Conservation (phyloP, 2,888 invertebrate species). For the Apeira syringaria region DNA sequence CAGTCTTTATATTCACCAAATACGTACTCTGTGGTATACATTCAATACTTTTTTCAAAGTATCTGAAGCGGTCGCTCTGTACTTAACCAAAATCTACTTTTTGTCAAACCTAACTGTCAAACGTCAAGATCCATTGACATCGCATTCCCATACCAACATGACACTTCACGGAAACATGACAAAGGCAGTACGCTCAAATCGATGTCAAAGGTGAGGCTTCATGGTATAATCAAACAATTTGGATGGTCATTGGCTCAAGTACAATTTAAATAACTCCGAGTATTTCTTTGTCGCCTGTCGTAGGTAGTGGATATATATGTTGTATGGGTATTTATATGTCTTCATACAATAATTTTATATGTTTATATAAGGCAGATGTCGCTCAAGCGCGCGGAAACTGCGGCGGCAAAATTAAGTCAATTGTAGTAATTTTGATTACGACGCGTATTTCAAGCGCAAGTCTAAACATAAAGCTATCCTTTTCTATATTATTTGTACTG, state of each 20-base stretch:
- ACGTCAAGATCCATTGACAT: constrained; percentile 13
- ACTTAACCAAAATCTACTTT: neutral
- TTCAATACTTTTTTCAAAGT: neutral
- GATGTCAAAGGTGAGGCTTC: constrained; percentile 42
- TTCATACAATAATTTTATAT: too few relatives aligned
- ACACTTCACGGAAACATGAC: constrained; percentile 34
- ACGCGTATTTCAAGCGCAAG: too few relatives aligned
- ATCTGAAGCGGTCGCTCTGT: neutral
- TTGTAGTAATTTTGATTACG: too few relatives aligned
- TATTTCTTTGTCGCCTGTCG: constrained; percentile 5
- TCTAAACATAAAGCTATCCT: too few relatives aligned
- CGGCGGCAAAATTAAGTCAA: too few relatives aligned
- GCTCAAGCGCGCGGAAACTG: too few relatives aligned
- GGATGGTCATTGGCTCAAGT: constrained; percentile 28
- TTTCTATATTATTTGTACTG: too few relatives aligned
- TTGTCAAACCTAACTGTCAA: constrained; percentile 6
- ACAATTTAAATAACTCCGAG: constrained; percentile 18
- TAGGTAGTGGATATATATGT: neutral
- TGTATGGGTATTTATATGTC: too few relatives aligned
- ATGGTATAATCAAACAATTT: constrained; percentile 16
- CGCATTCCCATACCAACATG: constrained; percentile 7
- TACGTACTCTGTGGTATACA: too few relatives aligned
- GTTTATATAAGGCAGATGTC: too few relatives aligned
- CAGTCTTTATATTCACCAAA: too few relatives aligned
- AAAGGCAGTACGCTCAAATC: constrained; percentile 36